Evolutionary conservation across 2,113 vertebrate species (phyloP).

Genomic region (Cavia porcellus): DNA sequence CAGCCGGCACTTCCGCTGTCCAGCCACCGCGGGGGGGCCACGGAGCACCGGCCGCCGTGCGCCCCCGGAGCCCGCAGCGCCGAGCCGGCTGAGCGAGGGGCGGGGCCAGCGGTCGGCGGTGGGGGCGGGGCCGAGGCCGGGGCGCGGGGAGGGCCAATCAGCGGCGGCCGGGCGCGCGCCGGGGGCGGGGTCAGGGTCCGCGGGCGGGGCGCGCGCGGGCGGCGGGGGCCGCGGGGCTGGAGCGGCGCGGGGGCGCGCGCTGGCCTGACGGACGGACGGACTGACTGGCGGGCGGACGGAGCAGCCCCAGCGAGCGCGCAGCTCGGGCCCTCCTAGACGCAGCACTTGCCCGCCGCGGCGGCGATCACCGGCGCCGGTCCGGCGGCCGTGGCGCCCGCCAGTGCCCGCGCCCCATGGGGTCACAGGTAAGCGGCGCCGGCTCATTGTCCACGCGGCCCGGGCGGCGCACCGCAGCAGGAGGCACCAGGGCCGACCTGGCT

Average conservation of each 20-base stretch:
- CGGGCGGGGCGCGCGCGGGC: conserved; percentile 77
- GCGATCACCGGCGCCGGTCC: conserved; percentile 57
- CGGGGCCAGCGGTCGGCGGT: conserved; percentile 67
- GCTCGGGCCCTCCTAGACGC: conserved; percentile 53
- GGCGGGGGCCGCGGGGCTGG: conserved; percentile 74
- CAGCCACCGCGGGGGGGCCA: conserved; percentile 67
- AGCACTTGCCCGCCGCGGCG: conserved; percentile 56
- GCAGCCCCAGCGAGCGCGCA: conserved; percentile 50
- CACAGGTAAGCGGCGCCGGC: conserved; percentile 81
- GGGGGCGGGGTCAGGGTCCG: conserved; percentile 80
- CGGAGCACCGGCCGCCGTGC: conserved; percentile 41
- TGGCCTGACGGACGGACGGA: conserved; percentile 76
- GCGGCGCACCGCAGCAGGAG: conserved; percentile 45
- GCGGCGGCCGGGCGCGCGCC: conserved; percentile 71
- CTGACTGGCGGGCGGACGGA: conserved; percentile 67
- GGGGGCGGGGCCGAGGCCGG: conserved; percentile 71
- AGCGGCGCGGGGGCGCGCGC: conserved; percentile 79
- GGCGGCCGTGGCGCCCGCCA: conserved; percentile 67
- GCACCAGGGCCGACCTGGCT: background rate
- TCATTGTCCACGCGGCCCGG: conserved; percentile 80
- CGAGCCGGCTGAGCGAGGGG: conserved; percentile 53
- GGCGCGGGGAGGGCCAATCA: conserved; percentile 72
- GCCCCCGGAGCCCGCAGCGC: conserved; percentile 45
- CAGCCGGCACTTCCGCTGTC: conserved; percentile 87
- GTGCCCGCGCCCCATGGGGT: conserved; percentile 82